These are phyloP conservation scores for Eumaeus atala DNA, from an alignment of 1,140 invertebrate genomes.

Conservation along the genomic window DNA sequence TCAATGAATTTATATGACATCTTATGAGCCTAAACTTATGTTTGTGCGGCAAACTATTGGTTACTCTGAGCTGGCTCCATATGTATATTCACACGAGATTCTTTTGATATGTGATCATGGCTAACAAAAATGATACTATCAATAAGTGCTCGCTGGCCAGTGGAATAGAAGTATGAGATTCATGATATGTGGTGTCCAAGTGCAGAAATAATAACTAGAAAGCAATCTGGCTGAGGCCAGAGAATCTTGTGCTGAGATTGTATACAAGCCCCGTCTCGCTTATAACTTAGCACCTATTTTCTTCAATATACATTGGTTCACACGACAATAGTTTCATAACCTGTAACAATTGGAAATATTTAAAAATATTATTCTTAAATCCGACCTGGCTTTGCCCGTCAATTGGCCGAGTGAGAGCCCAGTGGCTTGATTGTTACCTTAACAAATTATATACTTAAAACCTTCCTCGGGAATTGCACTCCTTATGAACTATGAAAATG, in stretches of 20 bases:
- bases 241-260: conserved; percentile 15
- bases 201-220: conserved; percentile 31
- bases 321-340: conserved; percentile 25
- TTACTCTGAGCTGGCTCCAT: neutral
- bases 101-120: conserved; percentile 37
- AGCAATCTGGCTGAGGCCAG: conserved; percentile 11
- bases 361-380: no score
- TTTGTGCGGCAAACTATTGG: conserved; percentile 5
- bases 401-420: no score
- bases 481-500: no score
- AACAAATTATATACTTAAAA: no score
- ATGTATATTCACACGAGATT: conserved; percentile 23
- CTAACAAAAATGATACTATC: neutral
- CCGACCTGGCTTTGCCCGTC: no score
- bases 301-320: conserved; percentile 56
- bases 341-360: neutral
- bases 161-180: conserved; percentile 44
- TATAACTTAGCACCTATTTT: conserved; percentile 54
- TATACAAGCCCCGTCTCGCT: conserved; percentile 19
- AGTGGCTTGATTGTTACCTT: no score
- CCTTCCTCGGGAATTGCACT: no score
- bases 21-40: neutral
- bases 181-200: conserved; percentile 59
- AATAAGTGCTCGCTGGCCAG: neutral
- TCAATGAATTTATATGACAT: neutral